A percentile compares a stretch with the other conserved stretches of the same genome.
Conservation (phyloP, 64 coral and sea anemone genomes). For the Porites lutea region DNA sequence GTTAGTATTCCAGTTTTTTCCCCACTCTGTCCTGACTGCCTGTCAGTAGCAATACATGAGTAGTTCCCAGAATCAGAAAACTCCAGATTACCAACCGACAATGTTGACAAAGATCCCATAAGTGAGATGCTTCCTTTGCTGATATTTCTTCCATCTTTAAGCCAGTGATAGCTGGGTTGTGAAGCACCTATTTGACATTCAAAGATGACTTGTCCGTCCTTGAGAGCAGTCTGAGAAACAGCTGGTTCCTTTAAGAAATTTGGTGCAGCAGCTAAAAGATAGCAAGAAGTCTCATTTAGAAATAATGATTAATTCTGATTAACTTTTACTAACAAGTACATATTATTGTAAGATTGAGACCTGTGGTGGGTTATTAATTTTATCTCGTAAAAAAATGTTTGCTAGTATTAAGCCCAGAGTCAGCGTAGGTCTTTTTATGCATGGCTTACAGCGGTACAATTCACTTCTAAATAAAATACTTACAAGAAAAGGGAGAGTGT, state of each 20-base stretch:
- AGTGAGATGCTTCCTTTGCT: constrained; percentile 34
- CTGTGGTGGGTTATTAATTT: too few species aligned
- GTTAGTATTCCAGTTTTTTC: constrained; percentile 4
- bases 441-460: too few species aligned
- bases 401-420: too few species aligned
- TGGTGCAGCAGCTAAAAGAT: not conserved
- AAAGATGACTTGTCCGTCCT: constrained; percentile 1
- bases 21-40: not conserved
- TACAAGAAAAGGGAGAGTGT: too few species aligned
- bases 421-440: too few species aligned
- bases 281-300: too few species aligned
- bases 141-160: constrained; percentile 69
- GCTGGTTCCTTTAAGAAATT: not conserved
- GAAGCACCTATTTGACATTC: constrained; percentile 50
- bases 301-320: too few species aligned
- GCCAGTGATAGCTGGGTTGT: constrained; percentile 55
- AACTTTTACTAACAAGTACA: too few species aligned
- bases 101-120: not conserved
- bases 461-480: too few species aligned
- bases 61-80: constrained; percentile 68
- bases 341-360: too few species aligned
- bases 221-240: constrained; percentile 7
- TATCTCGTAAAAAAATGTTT: too few species aligned
- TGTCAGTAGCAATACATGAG: constrained; percentile 45
- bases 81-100: constrained; percentile 5